These are phyloP conservation scores for Anneissia japonica DNA, from an alignment of 35 echinoderm and acorn worm genomes.

Conservation along the genomic window DNA sequence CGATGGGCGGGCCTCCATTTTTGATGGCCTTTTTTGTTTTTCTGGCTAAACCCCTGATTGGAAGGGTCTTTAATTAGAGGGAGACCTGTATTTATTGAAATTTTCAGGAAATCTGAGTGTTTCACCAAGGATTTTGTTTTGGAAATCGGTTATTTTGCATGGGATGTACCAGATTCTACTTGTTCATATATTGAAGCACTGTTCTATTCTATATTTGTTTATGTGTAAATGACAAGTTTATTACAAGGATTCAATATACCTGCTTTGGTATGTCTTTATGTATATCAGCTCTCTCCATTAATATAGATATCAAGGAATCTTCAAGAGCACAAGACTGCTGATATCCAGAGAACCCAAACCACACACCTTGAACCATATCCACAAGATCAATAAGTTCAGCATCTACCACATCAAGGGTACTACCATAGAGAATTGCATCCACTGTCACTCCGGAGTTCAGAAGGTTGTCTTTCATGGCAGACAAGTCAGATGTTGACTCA, in stretches of 20 bases:
- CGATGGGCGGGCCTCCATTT: too few relatives aligned
- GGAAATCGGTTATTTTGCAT: too few relatives aligned
- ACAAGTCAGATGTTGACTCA: neutral
- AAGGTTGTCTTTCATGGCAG: neutral
- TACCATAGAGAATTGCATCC: neutral
- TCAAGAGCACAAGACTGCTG: neutral
- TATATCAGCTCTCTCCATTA: neutral
- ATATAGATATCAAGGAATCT: neutral
- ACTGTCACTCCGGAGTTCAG: neutral
- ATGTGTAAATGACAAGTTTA: too few relatives aligned
- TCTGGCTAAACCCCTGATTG: too few relatives aligned
- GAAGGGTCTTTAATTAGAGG: too few relatives aligned
- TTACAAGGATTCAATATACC: too few relatives aligned
- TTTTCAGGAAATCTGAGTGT: too few relatives aligned
- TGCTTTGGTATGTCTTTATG: neutral
- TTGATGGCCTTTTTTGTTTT: too few relatives aligned
- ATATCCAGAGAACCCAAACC: neutral
- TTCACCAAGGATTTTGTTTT: too few relatives aligned
- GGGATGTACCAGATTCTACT: too few relatives aligned
- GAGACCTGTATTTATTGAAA: too few relatives aligned
- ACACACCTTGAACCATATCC: neutral
- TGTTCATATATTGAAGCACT: too few relatives aligned
- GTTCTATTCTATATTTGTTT: neutral
- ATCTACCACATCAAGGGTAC: neutral
- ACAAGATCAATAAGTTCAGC: neutral